Evolutionary conservation across 2,113 vertebrate species (phyloP).

Genomic region (Malurus alboscapulatus): DNA sequence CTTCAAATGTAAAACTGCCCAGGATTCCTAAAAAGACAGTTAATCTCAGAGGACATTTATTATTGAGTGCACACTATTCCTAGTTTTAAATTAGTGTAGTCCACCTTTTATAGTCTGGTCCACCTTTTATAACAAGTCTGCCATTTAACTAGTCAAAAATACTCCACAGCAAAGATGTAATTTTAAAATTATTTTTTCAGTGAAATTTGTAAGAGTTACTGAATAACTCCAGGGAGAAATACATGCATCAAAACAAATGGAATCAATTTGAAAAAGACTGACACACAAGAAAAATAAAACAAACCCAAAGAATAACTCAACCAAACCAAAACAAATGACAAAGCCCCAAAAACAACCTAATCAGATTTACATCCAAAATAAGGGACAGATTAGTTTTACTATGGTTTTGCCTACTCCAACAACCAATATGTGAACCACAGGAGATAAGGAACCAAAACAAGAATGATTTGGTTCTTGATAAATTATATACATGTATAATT

Average conservation of each 20-base stretch:
- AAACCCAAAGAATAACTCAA: not conserved
- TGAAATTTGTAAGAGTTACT: not conserved
- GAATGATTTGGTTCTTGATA: not conserved
- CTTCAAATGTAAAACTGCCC: not conserved
- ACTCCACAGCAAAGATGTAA: not conserved
- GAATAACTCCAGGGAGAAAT: not conserved
- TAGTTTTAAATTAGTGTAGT: not conserved
- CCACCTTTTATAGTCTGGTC: not conserved
- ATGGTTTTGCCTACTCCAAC: not conserved
- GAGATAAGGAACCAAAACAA: not conserved
- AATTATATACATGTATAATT: not conserved
- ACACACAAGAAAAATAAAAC: not conserved
- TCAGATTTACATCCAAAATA: not conserved
- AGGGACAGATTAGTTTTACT: not conserved
- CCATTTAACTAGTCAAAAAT: not conserved
- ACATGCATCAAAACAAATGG: not conserved
- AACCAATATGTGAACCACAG: not conserved
- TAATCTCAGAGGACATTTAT: not conserved
- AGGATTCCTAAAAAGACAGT: not conserved
- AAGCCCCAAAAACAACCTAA: not conserved
- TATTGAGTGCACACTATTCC: not conserved
- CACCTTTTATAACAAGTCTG: not conserved
- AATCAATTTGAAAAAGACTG: not conserved
- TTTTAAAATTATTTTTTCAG: not conserved
- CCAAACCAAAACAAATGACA: accelerated